phyloP scores from a whole-genome alignment of 92 coral and sea anemone genomes.

The Phenganax subtilis region DNA sequence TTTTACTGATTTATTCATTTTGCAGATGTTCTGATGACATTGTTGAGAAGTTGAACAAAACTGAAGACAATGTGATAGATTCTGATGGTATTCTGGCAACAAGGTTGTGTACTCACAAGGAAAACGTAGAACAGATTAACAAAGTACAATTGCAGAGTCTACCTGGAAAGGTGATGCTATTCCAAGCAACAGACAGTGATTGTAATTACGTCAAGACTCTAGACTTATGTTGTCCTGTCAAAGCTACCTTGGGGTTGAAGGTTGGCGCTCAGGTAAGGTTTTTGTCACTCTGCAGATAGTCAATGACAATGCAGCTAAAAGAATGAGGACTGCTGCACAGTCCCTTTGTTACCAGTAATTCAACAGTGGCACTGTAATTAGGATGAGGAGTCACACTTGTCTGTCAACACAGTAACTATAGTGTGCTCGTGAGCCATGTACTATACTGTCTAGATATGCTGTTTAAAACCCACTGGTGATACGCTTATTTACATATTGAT shows the following conservation, averaged over 20 bases:
- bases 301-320: no score
- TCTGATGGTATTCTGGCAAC: slow-evolving; percentile 79
- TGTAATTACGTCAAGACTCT: slow-evolving; percentile 51
- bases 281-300: no score
- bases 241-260: slow-evolving; percentile 74
- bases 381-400: background rate
- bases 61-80: slow-evolving; percentile 67
- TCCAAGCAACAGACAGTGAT: slow-evolving; percentile 85
- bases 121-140: slow-evolving; percentile 89
- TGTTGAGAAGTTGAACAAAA: slow-evolving; percentile 58
- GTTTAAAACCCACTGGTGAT: no score
- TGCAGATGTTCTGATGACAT: slow-evolving; percentile 75
- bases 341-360: background rate
- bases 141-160: slow-evolving; percentile 68
- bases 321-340: no score
- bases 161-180: slow-evolving; percentile 57
- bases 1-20: background rate
- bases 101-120: slow-evolving; percentile 92
- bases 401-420: no score
- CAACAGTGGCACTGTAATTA: background rate
- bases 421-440: no score
- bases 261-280: slow-evolving; percentile 81
- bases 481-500: background rate
- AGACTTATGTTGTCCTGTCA: slow-evolving; percentile 71
- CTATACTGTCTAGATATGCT: no score